phyloP scores from a whole-genome alignment of 2,113 vertebrate species.

The human (Homo sapiens) region GRCh38 chr2:66587501-66588000 shows the following conservation, averaged over 20 bases:
- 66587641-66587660: not conserved
- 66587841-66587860: constrained; percentile 19
- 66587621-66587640: not conserved
- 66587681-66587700: not conserved
- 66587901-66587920: not conserved
- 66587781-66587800: not conserved
- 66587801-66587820: not conserved
- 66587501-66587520: not conserved
- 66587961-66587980: not conserved
- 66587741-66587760: not conserved
- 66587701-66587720: not conserved
- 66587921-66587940: not conserved
- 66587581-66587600: not conserved
- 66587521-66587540: not conserved
- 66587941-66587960: not conserved
- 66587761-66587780: not conserved
- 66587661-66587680: not conserved
- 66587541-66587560: not conserved
- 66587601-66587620: not conserved
- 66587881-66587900: not conserved
- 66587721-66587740: not conserved
- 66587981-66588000: not conserved
- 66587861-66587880: not conserved
- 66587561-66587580: not conserved
- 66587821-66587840: not conserved